Conservation (phyloP, 2,113 vertebrate genomes). For the Nematolebias whitei region DNA sequence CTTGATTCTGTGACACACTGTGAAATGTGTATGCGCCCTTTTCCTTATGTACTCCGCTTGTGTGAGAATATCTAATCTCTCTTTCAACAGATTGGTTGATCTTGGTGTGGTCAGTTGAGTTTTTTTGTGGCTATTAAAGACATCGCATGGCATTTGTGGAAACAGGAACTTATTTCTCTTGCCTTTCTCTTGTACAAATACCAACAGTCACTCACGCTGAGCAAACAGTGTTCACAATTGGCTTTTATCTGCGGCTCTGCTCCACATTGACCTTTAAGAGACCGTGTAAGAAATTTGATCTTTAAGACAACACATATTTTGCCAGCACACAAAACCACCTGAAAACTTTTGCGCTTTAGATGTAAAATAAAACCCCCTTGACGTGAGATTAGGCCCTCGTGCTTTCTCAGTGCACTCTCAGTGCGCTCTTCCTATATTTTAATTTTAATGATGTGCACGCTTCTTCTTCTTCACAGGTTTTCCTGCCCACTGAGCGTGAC, state of each 20-base stretch:
- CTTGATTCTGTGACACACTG: constrained; percentile 36
- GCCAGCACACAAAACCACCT: not conserved
- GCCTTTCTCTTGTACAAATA: constrained; percentile 5
- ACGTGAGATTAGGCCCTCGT: constrained; percentile 4
- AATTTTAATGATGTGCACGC: constrained; percentile 48
- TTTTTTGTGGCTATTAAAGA: constrained; percentile 1
- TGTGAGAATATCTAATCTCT: constrained; percentile 4
- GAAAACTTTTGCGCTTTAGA: not conserved
- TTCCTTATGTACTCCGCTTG: constrained; percentile 19
- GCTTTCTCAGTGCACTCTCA: constrained; percentile 9
- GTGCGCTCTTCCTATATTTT: constrained; percentile 14
- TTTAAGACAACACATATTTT: not conserved
- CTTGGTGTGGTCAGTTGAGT: constrained; percentile 1
- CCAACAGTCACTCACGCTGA: not conserved
- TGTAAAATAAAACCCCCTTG: not conserved
- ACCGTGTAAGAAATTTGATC: not conserved
- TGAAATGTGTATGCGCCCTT: constrained; percentile 44
- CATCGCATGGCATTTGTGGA: not conserved
- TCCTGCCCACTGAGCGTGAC: constrained; percentile 56
- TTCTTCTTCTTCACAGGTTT: constrained; percentile 32
- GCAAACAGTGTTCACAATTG: constrained; percentile 16
- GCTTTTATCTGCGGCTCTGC: constrained; percentile 1
- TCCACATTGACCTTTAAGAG: constrained; percentile 2
- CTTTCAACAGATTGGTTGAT: not conserved
- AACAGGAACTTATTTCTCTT: not conserved